Evolutionary conservation across 2,797 vertebrate species (phyloP).

Genomic region (Pristis pectinata): DNA sequence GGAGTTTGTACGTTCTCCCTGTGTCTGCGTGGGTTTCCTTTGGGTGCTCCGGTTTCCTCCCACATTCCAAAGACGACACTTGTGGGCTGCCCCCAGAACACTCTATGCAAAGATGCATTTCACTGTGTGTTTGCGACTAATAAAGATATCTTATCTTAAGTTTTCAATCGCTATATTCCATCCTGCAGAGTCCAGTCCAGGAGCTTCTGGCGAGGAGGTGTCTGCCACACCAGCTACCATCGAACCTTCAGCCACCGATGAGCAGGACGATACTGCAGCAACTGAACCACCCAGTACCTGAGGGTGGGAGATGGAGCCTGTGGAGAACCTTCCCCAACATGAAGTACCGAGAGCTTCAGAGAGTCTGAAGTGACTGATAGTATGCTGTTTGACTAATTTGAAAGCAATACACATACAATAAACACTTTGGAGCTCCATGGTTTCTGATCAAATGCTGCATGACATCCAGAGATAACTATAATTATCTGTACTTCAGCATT

Average conservation of each 20-base stretch:
- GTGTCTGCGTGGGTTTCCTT: too few relatives aligned
- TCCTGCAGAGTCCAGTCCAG: conserved; percentile 8
- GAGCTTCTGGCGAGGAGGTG: not conserved
- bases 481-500: not conserved
- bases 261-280: not conserved
- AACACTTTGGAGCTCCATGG: too few relatives aligned
- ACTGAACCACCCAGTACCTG: not conserved
- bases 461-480: not conserved
- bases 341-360: not conserved
- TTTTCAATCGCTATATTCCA: not conserved
- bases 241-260: not conserved
- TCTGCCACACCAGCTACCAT: not conserved
- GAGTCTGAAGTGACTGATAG: not conserved
- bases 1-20: too few relatives aligned
- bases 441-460: too few relatives aligned
- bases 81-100: too few relatives aligned
- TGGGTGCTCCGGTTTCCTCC: too few relatives aligned
- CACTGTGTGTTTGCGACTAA: too few relatives aligned
- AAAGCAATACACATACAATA: not conserved
- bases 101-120: too few relatives aligned
- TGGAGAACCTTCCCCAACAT: not conserved
- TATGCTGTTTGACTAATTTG: not conserved
- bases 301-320: not conserved
- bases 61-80: too few relatives aligned
- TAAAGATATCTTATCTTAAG: too few relatives aligned